phyloP scores from a whole-genome alignment of 2,113 vertebrate species.

The Emydocephalus ijimae region DNA sequence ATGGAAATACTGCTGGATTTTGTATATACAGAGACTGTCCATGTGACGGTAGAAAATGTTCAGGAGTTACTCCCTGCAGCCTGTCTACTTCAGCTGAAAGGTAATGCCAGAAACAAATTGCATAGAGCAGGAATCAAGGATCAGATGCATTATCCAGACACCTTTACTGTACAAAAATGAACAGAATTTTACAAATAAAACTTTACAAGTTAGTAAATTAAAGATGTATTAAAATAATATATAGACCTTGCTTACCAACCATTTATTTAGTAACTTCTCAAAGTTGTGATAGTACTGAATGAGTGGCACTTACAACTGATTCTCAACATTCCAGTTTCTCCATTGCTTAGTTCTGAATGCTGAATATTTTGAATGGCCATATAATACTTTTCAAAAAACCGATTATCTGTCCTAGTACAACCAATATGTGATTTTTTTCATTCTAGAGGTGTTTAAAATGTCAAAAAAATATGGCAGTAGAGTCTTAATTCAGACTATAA shows the following conservation, averaged over 20 bases:
- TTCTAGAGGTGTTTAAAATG: neutral
- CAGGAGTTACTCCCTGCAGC: slow-evolving; percentile 95
- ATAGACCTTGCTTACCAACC: neutral
- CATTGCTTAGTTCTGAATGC: neutral
- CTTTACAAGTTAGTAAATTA: neutral
- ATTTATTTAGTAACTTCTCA: neutral
- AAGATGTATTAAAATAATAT: neutral
- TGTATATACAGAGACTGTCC: slow-evolving; percentile 96
- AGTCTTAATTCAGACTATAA: neutral
- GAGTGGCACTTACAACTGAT: neutral
- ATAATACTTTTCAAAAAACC: neutral
- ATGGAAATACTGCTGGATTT: slow-evolving; percentile 99
- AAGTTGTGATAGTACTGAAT: neutral
- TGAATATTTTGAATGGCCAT: neutral
- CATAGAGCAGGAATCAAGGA: neutral
- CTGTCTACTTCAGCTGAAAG: slow-evolving; percentile 96
- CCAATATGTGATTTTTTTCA: neutral
- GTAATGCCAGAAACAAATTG: slow-evolving; percentile 61
- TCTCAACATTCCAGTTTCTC: neutral
- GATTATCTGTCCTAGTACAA: neutral
- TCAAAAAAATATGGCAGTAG: neutral
- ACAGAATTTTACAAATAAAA: neutral
- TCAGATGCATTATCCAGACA: neutral
- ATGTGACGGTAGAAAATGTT: slow-evolving; percentile 96
- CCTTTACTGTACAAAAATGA: neutral